Conservation (phyloP, 2,888 invertebrate genomes). For the Congeria kusceri region DNA sequence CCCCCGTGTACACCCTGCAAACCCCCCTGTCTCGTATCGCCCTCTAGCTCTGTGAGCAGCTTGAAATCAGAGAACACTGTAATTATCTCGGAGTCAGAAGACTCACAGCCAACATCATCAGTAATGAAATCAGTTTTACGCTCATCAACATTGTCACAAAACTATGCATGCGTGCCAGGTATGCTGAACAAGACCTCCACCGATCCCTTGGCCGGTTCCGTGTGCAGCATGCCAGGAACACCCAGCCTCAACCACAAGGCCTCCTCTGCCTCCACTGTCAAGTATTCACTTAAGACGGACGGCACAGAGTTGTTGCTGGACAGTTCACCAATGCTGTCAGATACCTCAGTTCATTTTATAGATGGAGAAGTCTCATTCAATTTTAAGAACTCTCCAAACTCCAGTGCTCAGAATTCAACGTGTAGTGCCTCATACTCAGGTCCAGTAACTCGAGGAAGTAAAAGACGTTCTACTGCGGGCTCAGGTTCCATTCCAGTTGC, state of each 20-base stretch:
- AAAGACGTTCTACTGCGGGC: too few relatives aligned
- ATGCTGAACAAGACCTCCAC: background rate
- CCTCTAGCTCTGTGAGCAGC: constrained; percentile 25
- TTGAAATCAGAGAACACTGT: constrained; percentile 46
- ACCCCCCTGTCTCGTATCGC: constrained; percentile 3
- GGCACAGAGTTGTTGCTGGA: constrained; percentile 13
- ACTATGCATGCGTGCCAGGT: constrained; percentile 10
- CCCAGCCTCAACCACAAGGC: background rate
- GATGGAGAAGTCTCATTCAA: constrained; percentile 68
- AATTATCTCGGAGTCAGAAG: background rate
- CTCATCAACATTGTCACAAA: constrained; percentile 12
- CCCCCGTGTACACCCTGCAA: background rate
- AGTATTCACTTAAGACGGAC: constrained; percentile 24
- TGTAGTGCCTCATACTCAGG: too few relatives aligned
- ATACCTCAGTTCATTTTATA: constrained; percentile 41
- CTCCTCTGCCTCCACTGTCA: constrained; percentile 11
- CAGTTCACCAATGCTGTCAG: constrained; percentile 11
- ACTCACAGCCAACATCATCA: background rate
- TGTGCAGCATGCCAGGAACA: background rate
- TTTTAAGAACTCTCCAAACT: constrained; percentile 40
- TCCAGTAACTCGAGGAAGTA: too few relatives aligned
- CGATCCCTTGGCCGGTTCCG: background rate
- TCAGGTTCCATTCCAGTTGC: too few relatives aligned
- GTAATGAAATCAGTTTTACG: background rate
- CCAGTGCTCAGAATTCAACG: too few relatives aligned